Percentiles rank a stretch among this genome's conserved stretches.
phyloP scores from a whole-genome alignment of 2,113 vertebrate species.

The Calonectris borealis region DNA sequence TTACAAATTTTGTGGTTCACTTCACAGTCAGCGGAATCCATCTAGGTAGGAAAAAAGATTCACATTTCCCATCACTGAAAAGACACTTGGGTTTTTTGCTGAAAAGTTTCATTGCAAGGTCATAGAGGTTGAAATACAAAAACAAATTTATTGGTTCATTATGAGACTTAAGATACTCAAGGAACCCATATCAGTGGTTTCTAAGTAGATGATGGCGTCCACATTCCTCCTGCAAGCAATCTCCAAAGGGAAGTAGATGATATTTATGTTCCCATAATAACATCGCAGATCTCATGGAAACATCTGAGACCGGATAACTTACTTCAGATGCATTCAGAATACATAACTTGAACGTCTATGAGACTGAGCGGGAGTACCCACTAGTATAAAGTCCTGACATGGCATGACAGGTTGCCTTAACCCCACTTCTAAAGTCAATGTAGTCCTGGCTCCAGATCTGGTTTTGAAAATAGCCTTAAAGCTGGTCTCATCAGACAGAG shows the following conservation, averaged over 20 bases:
- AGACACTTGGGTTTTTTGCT: neutral
- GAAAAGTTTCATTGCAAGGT: neutral
- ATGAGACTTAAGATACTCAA: neutral
- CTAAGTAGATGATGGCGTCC: neutral
- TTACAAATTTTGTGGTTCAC: neutral
- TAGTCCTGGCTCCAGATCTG: neutral
- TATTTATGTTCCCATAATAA: neutral
- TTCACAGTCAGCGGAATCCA: neutral
- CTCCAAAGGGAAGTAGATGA: neutral
- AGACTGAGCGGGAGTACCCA: neutral
- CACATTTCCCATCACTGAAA: neutral
- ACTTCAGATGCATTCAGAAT: neutral
- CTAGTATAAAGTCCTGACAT: neutral
- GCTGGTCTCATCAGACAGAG: neutral
- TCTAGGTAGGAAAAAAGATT: neutral
- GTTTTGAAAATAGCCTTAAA: neutral
- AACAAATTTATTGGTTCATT: neutral
- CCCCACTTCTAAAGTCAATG: neutral
- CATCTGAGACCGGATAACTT: neutral
- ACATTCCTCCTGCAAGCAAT: neutral
- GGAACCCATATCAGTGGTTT: neutral
- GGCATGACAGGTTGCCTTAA: neutral
- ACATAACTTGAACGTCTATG: neutral
- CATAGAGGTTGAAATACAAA: neutral
- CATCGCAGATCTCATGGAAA: neutral